These are phyloP conservation scores for Coregonus ussuriensis DNA, from an alignment of 2,797 vertebrate species.

Conservation along the genomic window DNA sequence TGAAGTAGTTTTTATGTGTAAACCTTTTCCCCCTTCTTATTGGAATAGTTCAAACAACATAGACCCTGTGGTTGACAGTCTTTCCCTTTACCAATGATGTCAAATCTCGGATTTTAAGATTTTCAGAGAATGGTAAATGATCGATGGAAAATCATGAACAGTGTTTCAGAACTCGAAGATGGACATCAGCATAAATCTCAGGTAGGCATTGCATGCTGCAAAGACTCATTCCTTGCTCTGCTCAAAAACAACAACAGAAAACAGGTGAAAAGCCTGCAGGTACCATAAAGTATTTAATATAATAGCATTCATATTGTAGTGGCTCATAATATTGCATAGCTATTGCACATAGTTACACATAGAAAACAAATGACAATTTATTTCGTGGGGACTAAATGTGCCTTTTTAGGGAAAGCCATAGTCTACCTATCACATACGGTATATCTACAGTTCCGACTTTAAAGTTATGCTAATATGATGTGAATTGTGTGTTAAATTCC, in stretches of 20 bases:
- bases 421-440: not conserved
- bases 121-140: constrained; percentile 80
- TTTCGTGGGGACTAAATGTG: not conserved
- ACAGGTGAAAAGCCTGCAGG: not conserved
- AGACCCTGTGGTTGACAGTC: constrained; percentile 17
- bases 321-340: not conserved
- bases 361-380: not conserved
- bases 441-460: not conserved
- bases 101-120: constrained; percentile 51
- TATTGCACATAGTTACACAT: not conserved
- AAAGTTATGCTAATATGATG: not conserved
- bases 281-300: not conserved
- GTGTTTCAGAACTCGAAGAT: constrained; percentile 82
- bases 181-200: constrained; percentile 77
- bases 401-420: not conserved
- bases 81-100: not conserved
- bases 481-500: not conserved
- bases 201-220: constrained; percentile 64
- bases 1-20: constrained; percentile 5
- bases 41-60: constrained; percentile 11
- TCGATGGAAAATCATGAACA: constrained; percentile 85
- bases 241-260: not conserved
- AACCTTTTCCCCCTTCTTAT: not conserved
- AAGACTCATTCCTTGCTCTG: not conserved
- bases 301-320: not conserved